Evolutionary conservation across 2,888 invertebrate genomes (phyloP).

Genomic region (Drosophila bunnanda): DNA sequence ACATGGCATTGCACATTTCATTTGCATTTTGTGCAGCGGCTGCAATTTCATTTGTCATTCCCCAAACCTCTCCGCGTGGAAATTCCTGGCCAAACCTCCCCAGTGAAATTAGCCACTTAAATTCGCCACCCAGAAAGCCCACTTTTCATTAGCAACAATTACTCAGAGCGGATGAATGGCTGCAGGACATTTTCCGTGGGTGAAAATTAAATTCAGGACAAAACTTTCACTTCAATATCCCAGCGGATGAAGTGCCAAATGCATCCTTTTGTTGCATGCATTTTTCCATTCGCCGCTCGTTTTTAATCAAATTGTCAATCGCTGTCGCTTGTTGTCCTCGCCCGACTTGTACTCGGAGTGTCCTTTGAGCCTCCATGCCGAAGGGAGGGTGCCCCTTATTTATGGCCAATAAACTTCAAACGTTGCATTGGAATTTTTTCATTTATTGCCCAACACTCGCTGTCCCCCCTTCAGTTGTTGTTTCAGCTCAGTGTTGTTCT

Average conservation of each 20-base stretch:
- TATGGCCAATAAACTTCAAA: conserved; percentile 81
- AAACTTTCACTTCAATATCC: conserved; percentile 71
- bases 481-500: conserved; percentile 13
- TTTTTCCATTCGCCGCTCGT: conserved; percentile 50
- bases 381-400: conserved; percentile 60
- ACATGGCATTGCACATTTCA: conserved; percentile 67
- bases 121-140: conserved; percentile 47
- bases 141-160: conserved; percentile 78
- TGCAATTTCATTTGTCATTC: conserved; percentile 75
- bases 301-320: conserved; percentile 82
- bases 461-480: neutral
- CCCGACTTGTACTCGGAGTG: conserved; percentile 39
- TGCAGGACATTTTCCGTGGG: conserved; percentile 37
- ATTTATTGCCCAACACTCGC: conserved; percentile 54
- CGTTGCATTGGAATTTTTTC: conserved; percentile 79
- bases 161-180: conserved; percentile 71
- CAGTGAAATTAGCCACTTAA: conserved; percentile 80
- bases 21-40: conserved; percentile 80
- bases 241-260: conserved; percentile 20
- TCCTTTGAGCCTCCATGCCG: conserved; percentile 36
- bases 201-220: conserved; percentile 53
- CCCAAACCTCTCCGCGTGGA: conserved; percentile 24
- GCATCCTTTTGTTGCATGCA: conserved; percentile 42
- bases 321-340: conserved; percentile 59
- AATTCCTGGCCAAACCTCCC: conserved; percentile 61